A percentile compares a stretch with the other conserved stretches of the same genome.
Conservation (phyloP, 2,113 vertebrate genomes). For the Saccopteryx bilineata region DNA sequence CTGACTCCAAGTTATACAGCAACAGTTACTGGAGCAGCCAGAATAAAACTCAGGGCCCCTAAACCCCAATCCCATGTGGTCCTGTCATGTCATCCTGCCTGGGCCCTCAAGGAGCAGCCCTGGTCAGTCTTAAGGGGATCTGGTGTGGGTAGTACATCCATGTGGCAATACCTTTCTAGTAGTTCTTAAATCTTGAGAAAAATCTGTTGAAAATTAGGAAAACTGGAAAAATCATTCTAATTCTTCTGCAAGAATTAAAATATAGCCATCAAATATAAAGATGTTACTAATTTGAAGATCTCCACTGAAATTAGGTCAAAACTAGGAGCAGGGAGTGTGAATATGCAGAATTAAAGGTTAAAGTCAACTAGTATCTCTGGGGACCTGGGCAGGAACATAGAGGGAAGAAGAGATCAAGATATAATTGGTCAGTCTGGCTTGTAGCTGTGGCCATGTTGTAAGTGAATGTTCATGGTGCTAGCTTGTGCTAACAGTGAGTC, state of each 20-base stretch:
- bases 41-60: background rate
- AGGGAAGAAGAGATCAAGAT: background rate
- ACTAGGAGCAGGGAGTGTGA: background rate
- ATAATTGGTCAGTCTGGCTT: background rate
- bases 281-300: background rate
- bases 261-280: background rate
- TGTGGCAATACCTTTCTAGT: background rate
- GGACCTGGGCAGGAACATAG: background rate
- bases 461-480: background rate
- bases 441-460: background rate
- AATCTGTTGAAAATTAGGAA: constrained; percentile 48
- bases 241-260: constrained; percentile 14
- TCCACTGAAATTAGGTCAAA: background rate
- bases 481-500: background rate
- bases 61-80: background rate
- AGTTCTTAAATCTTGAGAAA: constrained; percentile 54
- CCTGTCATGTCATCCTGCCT: background rate
- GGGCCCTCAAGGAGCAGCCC: background rate
- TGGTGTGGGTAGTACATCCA: background rate
- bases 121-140: background rate
- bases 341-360: background rate
- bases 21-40: background rate
- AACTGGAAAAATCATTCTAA: background rate
- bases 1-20: background rate
- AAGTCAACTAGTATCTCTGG: background rate